These are phyloP conservation scores for Vanacampus margaritifer DNA, from an alignment of 2,113 vertebrate species.

Conservation along the genomic window DNA sequence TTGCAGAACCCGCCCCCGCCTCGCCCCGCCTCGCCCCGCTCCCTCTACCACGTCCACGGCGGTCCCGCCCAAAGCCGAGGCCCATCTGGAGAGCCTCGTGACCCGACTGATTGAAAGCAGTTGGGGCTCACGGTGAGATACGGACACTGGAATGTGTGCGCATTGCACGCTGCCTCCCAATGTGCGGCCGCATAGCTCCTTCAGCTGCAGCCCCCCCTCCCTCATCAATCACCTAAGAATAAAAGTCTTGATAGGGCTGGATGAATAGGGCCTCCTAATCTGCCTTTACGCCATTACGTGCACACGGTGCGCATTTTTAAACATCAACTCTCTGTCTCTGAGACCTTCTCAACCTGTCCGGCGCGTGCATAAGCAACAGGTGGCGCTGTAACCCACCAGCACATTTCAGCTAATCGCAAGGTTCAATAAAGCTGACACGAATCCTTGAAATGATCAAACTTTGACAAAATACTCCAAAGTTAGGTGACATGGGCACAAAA, in stretches of 20 bases:
- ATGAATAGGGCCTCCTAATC: background rate
- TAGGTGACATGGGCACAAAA: too few species aligned
- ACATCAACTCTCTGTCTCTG: background rate
- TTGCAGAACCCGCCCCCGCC: conserved; percentile 30
- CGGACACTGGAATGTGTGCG: conserved; percentile 67
- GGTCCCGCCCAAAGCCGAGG: conserved; percentile 69
- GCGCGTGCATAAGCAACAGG: background rate
- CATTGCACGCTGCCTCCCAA: conserved; percentile 28
- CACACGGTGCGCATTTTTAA: background rate
- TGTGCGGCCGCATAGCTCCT: background rate
- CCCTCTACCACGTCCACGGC: conserved; percentile 33
- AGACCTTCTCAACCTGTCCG: background rate
- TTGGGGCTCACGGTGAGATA: conserved; percentile 69
- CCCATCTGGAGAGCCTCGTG: conserved; percentile 75
- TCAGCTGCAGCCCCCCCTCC: background rate
- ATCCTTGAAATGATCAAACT: too few species aligned
- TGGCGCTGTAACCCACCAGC: background rate
- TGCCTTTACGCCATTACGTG: background rate
- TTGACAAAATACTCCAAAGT: too few species aligned
- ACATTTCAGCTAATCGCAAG: too few species aligned
- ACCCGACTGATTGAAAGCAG: conserved; percentile 76
- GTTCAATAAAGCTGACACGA: too few species aligned
- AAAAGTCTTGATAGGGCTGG: background rate
- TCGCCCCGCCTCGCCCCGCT: conserved; percentile 8
- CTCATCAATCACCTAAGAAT: background rate